Base-by-base conservation (phyloP, 2,888 invertebrate genomes). In the Zeuzera pyrina region DNA sequence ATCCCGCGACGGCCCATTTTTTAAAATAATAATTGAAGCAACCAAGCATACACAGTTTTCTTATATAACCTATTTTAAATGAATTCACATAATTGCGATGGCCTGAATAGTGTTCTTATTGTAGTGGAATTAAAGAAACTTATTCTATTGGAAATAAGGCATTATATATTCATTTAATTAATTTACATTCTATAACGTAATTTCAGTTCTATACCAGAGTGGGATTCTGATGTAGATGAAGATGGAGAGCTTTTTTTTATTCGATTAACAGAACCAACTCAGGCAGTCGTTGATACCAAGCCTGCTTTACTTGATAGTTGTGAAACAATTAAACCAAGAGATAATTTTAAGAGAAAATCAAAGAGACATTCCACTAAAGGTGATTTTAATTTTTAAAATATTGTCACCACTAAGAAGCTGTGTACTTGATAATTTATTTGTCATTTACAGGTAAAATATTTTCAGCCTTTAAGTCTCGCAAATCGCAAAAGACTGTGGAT, bases 211-310 rank as follows among this genome's bases (percentile, higher is more conserved):
- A 84, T 88, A 15, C 87, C 87, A 14, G 89, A 89, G 62, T 90
- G 89, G 89, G 89, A 89, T 63, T 84, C 87, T 1, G 87, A 86
- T 53, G 73, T 89, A 2, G 85, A 84, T 30, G 85, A 87, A 41
- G 85, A 89, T 47, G 91, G 91, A 2, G 89, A 89, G 49, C 66
- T 92, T 4, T 84, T 90, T 30, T 91, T 86, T 52, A 86, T 90
- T 13, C 89, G 89, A 62, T 84, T 86, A 31, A 85, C 68, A 52
- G 40, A 45, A 3, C 36, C 35, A 3, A 47, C 36, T 36, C 58
- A 57, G 22, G 36, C 33, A 6, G 34, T 36, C 22, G 48, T 47
- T 8, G 47, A 47, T 24, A 47, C 40, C 3, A 70, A 68, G 40
- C 45, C 65, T 7, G 68, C 79, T 1, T 43, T 83, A 10, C 41